phyloP scores from a whole-genome alignment of 2,888 invertebrate genomes.

The Nemotelus nigrinus region DNA sequence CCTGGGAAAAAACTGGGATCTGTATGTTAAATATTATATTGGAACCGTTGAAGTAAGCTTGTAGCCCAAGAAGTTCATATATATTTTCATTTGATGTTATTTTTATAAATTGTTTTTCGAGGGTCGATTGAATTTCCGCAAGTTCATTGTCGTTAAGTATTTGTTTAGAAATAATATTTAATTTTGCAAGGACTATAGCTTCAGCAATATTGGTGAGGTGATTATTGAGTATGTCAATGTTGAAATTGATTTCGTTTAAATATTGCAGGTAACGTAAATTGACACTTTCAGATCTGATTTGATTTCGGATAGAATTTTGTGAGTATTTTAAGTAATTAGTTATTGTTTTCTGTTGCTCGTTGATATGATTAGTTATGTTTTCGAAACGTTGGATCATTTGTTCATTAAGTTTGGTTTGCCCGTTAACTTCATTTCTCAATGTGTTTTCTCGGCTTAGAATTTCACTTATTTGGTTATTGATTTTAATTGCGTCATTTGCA shows the following conservation, averaged over 20 bases:
- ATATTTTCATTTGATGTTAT: conserved; percentile 35
- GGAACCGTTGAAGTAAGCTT: conserved; percentile 16
- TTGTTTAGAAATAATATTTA: conserved; percentile 45
- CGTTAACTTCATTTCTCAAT: conserved; percentile 1
- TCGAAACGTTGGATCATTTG: conserved; percentile 38
- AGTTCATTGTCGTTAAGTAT: conserved; percentile 38
- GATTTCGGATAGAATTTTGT: neutral
- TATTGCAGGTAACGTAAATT: conserved; percentile 23
- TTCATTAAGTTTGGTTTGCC: conserved; percentile 25
- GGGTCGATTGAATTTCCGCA: neutral
- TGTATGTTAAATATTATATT: conserved; percentile 39
- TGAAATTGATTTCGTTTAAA: conserved; percentile 26
- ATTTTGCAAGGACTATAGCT: conserved; percentile 40
- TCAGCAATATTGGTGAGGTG: conserved; percentile 33
- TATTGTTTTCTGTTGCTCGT: conserved; percentile 27
- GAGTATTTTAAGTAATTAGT: conserved; percentile 1
- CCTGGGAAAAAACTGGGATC: conserved; percentile 4
- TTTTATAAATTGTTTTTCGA: conserved; percentile 22
- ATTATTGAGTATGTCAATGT: conserved; percentile 38
- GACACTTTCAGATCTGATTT: neutral
- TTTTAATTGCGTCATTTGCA: conserved; percentile 16
- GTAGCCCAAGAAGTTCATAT: conserved; percentile 28
- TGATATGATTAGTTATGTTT: conserved; percentile 40
- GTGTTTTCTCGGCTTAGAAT: neutral
- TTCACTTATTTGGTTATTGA: conserved; percentile 25